Evolutionary conservation across 2,797 vertebrate species (phyloP), one percentile per base, ranked within the genome.

Genomic region (Pagetopsis macropterus): DNA sequence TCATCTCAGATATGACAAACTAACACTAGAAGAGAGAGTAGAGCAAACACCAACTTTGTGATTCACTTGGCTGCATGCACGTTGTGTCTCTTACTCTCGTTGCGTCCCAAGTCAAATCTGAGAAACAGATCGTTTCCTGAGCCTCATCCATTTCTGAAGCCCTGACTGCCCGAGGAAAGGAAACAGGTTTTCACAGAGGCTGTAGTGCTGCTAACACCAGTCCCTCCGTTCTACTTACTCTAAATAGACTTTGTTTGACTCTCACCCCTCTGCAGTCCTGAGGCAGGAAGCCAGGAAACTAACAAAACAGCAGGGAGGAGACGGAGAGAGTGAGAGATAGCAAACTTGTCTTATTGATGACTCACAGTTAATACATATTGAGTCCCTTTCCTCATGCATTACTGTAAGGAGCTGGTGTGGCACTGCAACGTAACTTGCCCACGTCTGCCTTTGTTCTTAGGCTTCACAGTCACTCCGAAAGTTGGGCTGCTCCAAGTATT

Each of bases 221-320:
- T 89, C 88, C 79, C 79, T 85, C 77, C 54, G 65, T 84, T 78
- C 82, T 79, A 75, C 84, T 86, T 86, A 77, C 69, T 77, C 85
- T 70, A 85, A 90, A 89, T 76, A 83, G 76, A 84, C 79, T 88
- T 89, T 83, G 80, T 79, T 81, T 88, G 88, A 87, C 91, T 91
- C 89, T 82, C 65, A 59, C 41, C 82, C 82, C 84, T 87, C 84
- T 87, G 74, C 75, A 62, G 81, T 75, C 76, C 78, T 59, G 72
- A 81, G 86, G 81, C 79, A 76, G 71, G 63, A 72, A 79, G 83
- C 80, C 84, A 83, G 77, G 71, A 56, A 81, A 74, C 84, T 76
- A 82, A 85, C 79, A 43, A 59, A 72, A 60, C 80, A 75, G 73
- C 64, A 57, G 76, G 41, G 72, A 72, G 59, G 57, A 73, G 77